Conservation (phyloP, 2,888 invertebrate species). For the Desoria tigrina region DNA sequence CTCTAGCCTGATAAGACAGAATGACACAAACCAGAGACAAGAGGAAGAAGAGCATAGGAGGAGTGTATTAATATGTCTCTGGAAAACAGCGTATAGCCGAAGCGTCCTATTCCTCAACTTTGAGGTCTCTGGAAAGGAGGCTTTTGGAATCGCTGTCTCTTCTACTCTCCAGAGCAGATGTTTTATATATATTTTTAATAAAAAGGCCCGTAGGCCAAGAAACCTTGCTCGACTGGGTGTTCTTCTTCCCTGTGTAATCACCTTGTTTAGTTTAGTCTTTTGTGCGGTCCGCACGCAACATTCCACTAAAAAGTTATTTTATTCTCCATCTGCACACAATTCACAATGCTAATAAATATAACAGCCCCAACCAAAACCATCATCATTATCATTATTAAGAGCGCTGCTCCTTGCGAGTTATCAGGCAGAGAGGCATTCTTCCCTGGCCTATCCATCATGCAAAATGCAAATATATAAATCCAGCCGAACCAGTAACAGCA, state of each 20-base stretch:
- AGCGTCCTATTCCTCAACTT: neutral
- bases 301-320: constrained; percentile 36
- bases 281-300: constrained; percentile 52
- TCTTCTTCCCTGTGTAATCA: constrained; percentile 50
- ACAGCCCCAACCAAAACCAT: constrained; percentile 20
- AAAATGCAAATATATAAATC: neutral
- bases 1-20: constrained; percentile 46
- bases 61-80: constrained; percentile 35
- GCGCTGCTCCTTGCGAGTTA: neutral
- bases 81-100: neutral
- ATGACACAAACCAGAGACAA: constrained; percentile 50
- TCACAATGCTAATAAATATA: constrained; percentile 33
- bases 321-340: constrained; percentile 32
- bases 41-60: constrained; percentile 18
- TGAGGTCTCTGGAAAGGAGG: constrained; percentile 10
- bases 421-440: neutral
- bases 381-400: constrained; percentile 19
- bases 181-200: constrained; percentile 13
- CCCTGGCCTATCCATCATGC: neutral
- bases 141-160: neutral
- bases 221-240: constrained; percentile 49
- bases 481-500: constrained; percentile 5
- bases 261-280: constrained; percentile 50
- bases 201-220: constrained; percentile 37
- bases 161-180: constrained; percentile 19